phyloP scores from a whole-genome alignment of 2,888 invertebrate species.

The Cephus pygmeus region DNA sequence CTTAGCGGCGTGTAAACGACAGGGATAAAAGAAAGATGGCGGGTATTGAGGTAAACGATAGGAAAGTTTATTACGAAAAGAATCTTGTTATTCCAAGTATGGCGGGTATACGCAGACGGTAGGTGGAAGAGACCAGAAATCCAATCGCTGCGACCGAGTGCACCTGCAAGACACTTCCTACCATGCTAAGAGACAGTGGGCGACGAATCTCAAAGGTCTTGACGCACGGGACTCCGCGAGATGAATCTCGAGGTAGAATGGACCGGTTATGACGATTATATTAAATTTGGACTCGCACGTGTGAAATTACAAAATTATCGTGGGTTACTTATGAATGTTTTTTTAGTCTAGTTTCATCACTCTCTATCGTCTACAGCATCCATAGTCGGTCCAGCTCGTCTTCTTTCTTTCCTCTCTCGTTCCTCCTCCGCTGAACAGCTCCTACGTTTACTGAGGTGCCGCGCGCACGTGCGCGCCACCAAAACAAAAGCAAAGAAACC shows the following conservation, averaged over 20 bases:
- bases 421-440: conserved; percentile 13
- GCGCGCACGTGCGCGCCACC: conserved; percentile 51
- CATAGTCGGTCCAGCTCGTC: conserved; percentile 12
- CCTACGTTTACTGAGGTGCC: conserved; percentile 45
- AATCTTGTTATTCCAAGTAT: neutral
- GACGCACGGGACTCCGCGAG: neutral
- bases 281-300: neutral
- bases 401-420: conserved; percentile 22
- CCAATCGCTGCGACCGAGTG: conserved; percentile 30
- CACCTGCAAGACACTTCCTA: conserved; percentile 15
- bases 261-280: neutral
- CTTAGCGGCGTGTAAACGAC: no score
- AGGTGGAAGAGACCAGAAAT: neutral
- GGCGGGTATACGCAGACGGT: neutral
- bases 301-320: neutral
- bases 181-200: conserved; percentile 9
- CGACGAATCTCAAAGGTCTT: conserved; percentile 4
- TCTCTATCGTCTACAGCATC: neutral
- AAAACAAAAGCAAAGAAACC: conserved; percentile 8
- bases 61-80: neutral
- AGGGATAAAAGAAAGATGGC: neutral
- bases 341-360: neutral
- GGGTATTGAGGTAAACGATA: neutral
- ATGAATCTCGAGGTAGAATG: neutral
- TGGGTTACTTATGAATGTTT: neutral